phyloP scores from a whole-genome alignment of 1,140 invertebrate genomes.

The Platyscapa corneri region DNA sequence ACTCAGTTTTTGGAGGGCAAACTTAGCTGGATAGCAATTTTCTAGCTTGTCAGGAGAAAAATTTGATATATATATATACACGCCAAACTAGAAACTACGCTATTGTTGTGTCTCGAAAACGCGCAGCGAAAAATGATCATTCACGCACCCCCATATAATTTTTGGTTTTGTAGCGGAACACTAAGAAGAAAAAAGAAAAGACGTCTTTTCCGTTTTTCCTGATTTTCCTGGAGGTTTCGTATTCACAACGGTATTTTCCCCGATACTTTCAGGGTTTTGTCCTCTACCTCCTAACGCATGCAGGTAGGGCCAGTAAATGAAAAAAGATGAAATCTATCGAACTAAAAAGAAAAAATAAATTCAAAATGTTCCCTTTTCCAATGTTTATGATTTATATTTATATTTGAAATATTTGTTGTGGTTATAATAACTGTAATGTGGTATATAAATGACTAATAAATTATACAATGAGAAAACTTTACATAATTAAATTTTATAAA shows the following conservation, averaged over 20 bases:
- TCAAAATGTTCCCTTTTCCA: not conserved
- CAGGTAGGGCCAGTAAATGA: not conserved
- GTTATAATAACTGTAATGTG: no score
- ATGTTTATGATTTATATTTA: no score
- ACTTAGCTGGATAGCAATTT: not conserved
- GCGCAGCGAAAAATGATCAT: not conserved
- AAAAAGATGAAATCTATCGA: not conserved
- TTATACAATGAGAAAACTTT: no score
- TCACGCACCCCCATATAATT: not conserved
- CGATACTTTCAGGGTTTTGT: not conserved
- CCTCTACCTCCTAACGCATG: not conserved
- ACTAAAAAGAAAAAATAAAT: not conserved
- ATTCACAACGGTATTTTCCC: slow-evolving; percentile 12
- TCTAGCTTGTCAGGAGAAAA: not conserved
- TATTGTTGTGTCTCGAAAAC: not conserved
- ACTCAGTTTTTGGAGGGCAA: not conserved
- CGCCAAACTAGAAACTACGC: not conserved
- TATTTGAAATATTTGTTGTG: no score
- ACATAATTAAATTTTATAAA: no score
- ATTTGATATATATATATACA: not conserved
- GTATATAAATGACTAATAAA: no score
- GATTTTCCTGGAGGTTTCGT: not conserved
- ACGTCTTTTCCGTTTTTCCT: slow-evolving; percentile 8
- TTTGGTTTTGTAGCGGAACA: not conserved
- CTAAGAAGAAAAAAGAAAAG: slow-evolving; percentile 10